Base-by-base conservation (phyloP, 2,888 invertebrate species). In the Tachystola acroxantha region DNA sequence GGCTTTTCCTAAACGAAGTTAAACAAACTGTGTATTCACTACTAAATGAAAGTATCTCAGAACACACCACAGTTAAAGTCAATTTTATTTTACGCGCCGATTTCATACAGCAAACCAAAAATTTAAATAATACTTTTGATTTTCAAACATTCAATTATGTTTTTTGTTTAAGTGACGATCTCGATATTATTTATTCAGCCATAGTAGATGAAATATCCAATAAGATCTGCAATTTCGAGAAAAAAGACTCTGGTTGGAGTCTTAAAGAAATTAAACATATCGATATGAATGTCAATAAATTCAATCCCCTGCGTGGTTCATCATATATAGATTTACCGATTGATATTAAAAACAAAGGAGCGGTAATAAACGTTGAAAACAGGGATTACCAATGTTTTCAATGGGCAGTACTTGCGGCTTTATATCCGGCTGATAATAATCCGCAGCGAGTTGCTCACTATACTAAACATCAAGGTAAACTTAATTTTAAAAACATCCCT, bases 341-440 rank as follows among this genome's bases (percentile, higher is more conserved):
- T 10, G 45, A 51, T 24, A 53, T 54, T 19, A 44, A 36, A 42
- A 1, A n/a, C n/a, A 58, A 55, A 39, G 50, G 53, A 32, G 50
- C 50, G 32, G 36, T 55, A 4, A 39, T 53, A 12, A 51, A 55
- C 45, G 51, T 55, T 10, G 43, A 53, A 51, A 54, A 53, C 32
- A 32, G 25, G 7, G 50, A 52, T 45, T 7, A 40, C 10, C 20
- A 37, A 24, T 53, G 54, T 42, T 47, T 54, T 12, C 46, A 50
- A 39, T 55, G 51, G 52, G 48, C 50, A 11, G 36, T 55, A 32
- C 43, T 51, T 3, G 48, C 50, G 7, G 51, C 48, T 5, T 35
- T 59, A 22, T 54, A 51, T 34, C 54, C 53, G 10, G 39, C 32
- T 4, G n/a, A 22, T 9, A 45, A 48, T 34, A 32, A 53, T 30